phyloP scores from a whole-genome alignment of 2,888 invertebrate genomes.

The Sinelater perroti region DNA sequence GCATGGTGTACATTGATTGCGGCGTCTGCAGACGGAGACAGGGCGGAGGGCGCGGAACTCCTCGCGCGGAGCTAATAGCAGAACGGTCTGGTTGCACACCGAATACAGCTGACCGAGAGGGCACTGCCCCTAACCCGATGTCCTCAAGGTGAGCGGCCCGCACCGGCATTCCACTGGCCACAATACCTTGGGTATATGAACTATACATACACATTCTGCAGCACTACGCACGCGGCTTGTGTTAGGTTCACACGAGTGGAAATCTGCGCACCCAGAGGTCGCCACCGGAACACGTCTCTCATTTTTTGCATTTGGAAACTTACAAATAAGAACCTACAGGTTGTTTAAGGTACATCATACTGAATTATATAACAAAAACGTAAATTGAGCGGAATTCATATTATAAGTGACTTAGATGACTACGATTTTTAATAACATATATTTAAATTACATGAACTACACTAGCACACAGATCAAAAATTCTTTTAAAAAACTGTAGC shows the following conservation, averaged over 20 bases:
- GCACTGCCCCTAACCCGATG: conserved; percentile 45
- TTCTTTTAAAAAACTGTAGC: too few relatives aligned
- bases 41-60: conserved; percentile 8
- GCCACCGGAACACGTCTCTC: background rate
- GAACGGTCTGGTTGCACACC: conserved; percentile 27
- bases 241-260: conserved; percentile 25
- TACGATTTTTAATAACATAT: too few relatives aligned
- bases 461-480: too few relatives aligned
- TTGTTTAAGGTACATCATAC: too few relatives aligned
- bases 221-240: conserved; percentile 17
- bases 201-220: conserved; percentile 27
- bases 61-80: conserved; percentile 1
- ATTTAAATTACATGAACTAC: too few relatives aligned
- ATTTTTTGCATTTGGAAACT: background rate
- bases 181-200: conserved; percentile 37
- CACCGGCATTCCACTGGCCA: conserved; percentile 41
- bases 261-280: conserved; percentile 7
- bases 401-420: too few relatives aligned
- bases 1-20: conserved; percentile 21
- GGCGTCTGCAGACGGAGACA: conserved; percentile 14
- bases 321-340: too few relatives aligned
- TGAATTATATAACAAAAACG: too few relatives aligned
- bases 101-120: conserved; percentile 39
- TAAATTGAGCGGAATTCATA: too few relatives aligned
- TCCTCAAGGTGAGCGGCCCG: conserved; percentile 49